These are phyloP conservation scores for Meandrina meandrites DNA, from an alignment of 92 coral and sea anemone species.

Conservation along the genomic window DNA sequence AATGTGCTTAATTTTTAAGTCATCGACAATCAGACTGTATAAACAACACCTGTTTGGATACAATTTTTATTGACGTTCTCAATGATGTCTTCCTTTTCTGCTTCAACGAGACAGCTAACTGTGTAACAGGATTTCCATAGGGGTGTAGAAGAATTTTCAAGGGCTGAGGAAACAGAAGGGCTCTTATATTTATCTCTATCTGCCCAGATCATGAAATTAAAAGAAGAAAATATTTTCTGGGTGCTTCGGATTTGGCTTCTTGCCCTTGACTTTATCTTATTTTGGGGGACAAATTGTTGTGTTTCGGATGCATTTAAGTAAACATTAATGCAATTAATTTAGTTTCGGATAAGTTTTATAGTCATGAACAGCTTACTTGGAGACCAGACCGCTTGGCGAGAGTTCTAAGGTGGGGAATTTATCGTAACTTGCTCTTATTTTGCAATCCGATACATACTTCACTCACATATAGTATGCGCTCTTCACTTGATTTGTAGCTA, in stretches of 20 bases:
- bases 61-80: background rate
- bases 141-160: background rate
- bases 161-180: background rate
- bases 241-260: background rate
- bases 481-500: background rate
- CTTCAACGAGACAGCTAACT: background rate
- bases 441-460: background rate
- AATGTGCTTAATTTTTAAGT: background rate
- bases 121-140: background rate
- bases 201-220: background rate
- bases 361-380: background rate
- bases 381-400: background rate
- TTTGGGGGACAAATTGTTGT: background rate
- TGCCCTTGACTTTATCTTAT: background rate
- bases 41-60: background rate
- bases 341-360: background rate
- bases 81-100: background rate
- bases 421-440: background rate
- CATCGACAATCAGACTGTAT: conserved; percentile 1
- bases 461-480: background rate
- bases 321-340: background rate
- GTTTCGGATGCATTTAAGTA: background rate
- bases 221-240: background rate
- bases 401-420: background rate
- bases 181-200: background rate